Conservation (phyloP, 2,113 vertebrate genomes). For the Pica pica region DNA sequence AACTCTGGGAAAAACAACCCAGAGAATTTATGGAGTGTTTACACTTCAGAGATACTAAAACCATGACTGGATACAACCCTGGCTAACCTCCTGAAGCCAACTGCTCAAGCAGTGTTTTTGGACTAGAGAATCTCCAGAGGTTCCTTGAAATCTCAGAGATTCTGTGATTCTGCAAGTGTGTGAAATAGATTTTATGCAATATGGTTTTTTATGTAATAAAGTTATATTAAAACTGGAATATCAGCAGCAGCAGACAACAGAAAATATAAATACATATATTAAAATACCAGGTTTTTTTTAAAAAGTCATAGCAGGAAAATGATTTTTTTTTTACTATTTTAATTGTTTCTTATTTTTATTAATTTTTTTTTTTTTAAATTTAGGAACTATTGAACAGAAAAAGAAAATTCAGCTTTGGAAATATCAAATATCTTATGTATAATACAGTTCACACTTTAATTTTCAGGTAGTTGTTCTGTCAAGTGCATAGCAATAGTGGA, state of each 20-base stretch:
- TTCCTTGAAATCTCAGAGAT: neutral
- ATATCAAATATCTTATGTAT: neutral
- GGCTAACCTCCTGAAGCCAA: neutral
- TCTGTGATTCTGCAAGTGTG: neutral
- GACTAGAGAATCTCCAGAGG: neutral
- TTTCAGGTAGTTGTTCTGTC: neutral
- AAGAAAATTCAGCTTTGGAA: neutral
- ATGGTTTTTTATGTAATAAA: neutral
- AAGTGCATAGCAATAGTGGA: neutral
- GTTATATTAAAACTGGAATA: neutral
- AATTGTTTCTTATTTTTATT: neutral
- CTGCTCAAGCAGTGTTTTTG: neutral
- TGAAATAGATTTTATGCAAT: neutral
- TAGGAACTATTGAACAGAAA: neutral
- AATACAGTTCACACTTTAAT: neutral
- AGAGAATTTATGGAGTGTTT: neutral
- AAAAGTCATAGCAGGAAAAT: neutral
- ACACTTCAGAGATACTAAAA: neutral
- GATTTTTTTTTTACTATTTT: neutral
- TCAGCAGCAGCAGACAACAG: neutral
- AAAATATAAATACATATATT: neutral
- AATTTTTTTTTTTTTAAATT: neutral
- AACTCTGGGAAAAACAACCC: neutral
- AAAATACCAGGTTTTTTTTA: neutral
- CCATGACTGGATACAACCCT: rapidly evolving